phyloP scores from a whole-genome alignment of 2,797 vertebrate species.

The Halcyon badia region DNA sequence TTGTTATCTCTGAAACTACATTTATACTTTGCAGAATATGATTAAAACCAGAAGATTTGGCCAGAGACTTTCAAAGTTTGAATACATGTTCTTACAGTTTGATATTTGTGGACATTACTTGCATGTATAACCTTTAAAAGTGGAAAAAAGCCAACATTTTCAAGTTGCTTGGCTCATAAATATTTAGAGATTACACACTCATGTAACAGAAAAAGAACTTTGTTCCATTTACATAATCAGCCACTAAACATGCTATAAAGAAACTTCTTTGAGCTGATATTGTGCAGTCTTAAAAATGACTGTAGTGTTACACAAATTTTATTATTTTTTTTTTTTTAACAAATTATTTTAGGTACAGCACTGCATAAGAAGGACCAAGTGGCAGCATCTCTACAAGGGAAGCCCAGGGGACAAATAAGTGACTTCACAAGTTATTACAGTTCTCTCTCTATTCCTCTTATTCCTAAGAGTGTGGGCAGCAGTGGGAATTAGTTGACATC shows the following conservation, averaged over 20 bases:
- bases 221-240: slow-evolving; percentile 21
- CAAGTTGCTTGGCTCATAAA: slow-evolving; percentile 28
- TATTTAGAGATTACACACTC: background rate
- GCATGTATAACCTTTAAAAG: slow-evolving; percentile 28
- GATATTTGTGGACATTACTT: slow-evolving; percentile 46
- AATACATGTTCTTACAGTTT: slow-evolving; percentile 15
- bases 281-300: background rate
- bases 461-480: background rate
- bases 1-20: slow-evolving; percentile 39
- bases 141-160: slow-evolving; percentile 38
- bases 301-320: background rate
- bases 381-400: background rate
- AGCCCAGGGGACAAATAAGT: background rate
- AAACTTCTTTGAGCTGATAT: background rate
- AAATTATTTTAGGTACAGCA: background rate
- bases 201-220: background rate
- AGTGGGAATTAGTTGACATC: background rate
- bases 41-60: slow-evolving; percentile 24
- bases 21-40: slow-evolving; percentile 27
- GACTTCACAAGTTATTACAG: background rate
- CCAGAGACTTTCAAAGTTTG: slow-evolving; percentile 45
- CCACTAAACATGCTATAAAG: background rate
- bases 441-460: background rate
- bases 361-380: background rate
- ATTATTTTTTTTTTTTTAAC: background rate